These are phyloP conservation scores for Zosterops hypoxanthus DNA, from an alignment of 2,113 vertebrate species.

Conservation along the genomic window DNA sequence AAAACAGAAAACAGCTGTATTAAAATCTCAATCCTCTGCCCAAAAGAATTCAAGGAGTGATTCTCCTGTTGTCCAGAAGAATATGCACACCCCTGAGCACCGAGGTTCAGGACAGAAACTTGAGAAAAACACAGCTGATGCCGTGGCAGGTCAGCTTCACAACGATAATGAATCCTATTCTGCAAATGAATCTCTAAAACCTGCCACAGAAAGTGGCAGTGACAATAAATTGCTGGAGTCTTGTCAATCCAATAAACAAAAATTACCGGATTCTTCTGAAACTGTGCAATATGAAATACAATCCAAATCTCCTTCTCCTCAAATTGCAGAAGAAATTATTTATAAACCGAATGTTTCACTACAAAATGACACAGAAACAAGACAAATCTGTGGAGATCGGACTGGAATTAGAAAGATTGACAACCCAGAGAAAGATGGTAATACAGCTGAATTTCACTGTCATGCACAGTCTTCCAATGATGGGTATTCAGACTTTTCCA, in stretches of 20 bases:
- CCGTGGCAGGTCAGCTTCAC: not conserved
- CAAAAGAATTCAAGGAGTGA: constrained; percentile 66
- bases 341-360: constrained; percentile 4
- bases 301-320: not conserved
- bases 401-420: not conserved
- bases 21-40: constrained; percentile 61
- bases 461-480: constrained; percentile 37
- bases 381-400: constrained; percentile 20
- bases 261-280: constrained; percentile 21
- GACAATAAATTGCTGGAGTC: not conserved
- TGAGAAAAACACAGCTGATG: not conserved
- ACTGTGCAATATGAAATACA: constrained; percentile 16
- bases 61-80: constrained; percentile 60
- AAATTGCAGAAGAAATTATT: not conserved
- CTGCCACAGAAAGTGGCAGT: not conserved
- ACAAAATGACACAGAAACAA: constrained; percentile 26
- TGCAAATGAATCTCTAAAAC: constrained; percentile 10
- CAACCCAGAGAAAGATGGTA: not conserved
- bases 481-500: not conserved
- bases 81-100: not conserved
- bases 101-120: constrained; percentile 24
- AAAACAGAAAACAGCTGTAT: constrained; percentile 63
- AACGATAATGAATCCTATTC: constrained; percentile 12
- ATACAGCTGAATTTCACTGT: constrained; percentile 21
- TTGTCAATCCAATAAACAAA: constrained; percentile 8